A percentile compares a stretch with the other conserved stretches of the same genome.
phyloP scores from a whole-genome alignment of 2,113 vertebrate genomes.

The Merops nubicus region DNA sequence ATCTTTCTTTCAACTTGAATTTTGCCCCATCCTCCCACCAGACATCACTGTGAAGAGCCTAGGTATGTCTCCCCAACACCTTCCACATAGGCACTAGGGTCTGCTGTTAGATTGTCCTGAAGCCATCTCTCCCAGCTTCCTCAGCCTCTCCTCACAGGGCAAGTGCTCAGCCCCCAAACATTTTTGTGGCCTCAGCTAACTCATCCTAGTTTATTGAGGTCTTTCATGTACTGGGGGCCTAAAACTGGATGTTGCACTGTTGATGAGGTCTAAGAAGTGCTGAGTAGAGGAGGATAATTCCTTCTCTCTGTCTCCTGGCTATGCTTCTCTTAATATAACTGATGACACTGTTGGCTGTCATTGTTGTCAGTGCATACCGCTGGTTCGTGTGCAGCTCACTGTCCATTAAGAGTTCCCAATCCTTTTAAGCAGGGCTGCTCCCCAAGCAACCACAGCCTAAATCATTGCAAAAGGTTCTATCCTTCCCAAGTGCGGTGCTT shows the following conservation, averaged over 20 bases:
- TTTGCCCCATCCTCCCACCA: not conserved
- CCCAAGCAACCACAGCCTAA: not conserved
- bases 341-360: rapidly evolving
- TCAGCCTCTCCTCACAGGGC: not conserved
- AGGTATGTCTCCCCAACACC: not conserved
- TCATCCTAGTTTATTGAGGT: not conserved
- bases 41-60: not conserved
- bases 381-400: not conserved
- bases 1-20: not conserved
- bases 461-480: not conserved
- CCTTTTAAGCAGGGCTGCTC: not conserved
- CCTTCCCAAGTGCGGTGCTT: not conserved
- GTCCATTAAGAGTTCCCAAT: not conserved
- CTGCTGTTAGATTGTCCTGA: not conserved
- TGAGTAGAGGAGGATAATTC: not conserved
- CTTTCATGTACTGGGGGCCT: not conserved
- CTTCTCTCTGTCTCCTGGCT: not conserved
- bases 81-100: not conserved
- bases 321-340: not conserved
- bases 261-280: not conserved
- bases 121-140: not conserved
- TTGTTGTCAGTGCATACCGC: not conserved
- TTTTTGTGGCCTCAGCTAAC: not conserved
- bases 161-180: not conserved
- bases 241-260: not conserved